Base-by-base conservation (phyloP, 2,888 invertebrate genomes). In the Epsilonema sp. region DNA sequence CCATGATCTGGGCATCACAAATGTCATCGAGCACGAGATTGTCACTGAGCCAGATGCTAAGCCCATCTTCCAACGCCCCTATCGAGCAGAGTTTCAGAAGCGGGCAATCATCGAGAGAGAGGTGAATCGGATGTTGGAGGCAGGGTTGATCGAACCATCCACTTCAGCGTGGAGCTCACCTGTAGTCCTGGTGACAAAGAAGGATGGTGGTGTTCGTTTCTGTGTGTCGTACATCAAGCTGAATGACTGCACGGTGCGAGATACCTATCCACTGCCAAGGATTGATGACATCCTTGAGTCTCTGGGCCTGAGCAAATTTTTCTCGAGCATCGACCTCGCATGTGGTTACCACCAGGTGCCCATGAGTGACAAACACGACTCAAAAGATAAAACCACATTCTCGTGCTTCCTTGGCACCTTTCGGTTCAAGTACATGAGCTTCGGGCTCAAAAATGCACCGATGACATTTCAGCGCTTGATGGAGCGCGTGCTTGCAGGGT, bases 401-500 rank as follows among this genome's bases (percentile, higher is more conserved):
- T 36, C 43, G 3, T 46, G 49, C 3, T 38, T 45, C n/a, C 16
- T 16, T 13, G 49, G 54, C 2, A 48, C 49, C 20, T 55, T 42
- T 24, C 46, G 53, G 23, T 54, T 46, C 40, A 48, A 47, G 3
- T 31, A 47, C 8, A 47, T 54, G 46, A 41, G 46, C 1, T 52
- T 51, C 40, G 50, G 52, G 4, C 37, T 54, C 1, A 48, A 50
- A 2, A 52, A 47, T 22, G 50, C 50, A 25, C 49, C 50, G 23
- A 47, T 51, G 1, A 50, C 49, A 11, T 55, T 52, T 26, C 48
- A 55, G 45, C 26, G 49, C 11, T 42, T 50, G 8, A 11, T 42
- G 31, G 26, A 42, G 5, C n/a, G 5, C 20, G 21, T 39, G 5
- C n/a, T 39, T 5, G 21, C 39, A 19, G 39, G 39, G 16, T 21